Base-by-base conservation (phyloP, 2,888 invertebrate species). In the Augiades crinisus region DNA sequence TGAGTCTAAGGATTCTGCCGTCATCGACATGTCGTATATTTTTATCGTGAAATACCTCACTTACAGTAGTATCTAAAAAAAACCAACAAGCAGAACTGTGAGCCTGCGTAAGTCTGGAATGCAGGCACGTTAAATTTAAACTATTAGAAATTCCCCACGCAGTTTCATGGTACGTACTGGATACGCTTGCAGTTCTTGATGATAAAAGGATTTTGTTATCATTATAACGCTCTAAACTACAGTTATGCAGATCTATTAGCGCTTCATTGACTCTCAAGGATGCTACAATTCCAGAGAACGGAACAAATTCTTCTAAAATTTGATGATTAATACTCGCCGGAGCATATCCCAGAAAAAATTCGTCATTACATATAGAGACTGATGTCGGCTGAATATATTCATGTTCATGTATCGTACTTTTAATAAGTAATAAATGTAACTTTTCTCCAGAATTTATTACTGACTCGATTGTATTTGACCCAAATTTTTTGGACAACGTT, bases 111-210 rank as follows among this genome's bases (percentile, higher is more conserved):
- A 62, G 67, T 53, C 80, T 70, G 6, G 81, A 71, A 56, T 86
- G 81, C 3, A 89, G 68, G 55, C 88, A 89, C 14, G 83, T 80
- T 37, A 89, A 60, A 62, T 87, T 88, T n/a, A 89, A 60, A 16
- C 60, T 65, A 30, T 80, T 79, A 0, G 84, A 81, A 51, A 65
- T 70, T 2, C 84, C 82, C 87, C 85, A 87, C 40, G 70, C 66
- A 12, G 70, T 78, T 71, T 89, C 88, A 36, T 83, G 72, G 53
- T 88, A 89, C 2, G 75, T 76, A 14, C 80, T 81, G n/a, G 87
- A 87, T 19, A 87, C 59, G 57, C 88, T 88, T 1, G 86, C 85
- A 10, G 85, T 78, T 50, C 76, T 71, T 7, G 86, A 83, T 8
- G 87, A 86, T 5, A 88, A 61, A 52, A 83, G 83, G n/a, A 81